A percentile compares a stretch with the other conserved stretches of the same genome.
phyloP scores from a whole-genome alignment of 1,140 invertebrate genomes.

The Euura saliciscinereae region DNA sequence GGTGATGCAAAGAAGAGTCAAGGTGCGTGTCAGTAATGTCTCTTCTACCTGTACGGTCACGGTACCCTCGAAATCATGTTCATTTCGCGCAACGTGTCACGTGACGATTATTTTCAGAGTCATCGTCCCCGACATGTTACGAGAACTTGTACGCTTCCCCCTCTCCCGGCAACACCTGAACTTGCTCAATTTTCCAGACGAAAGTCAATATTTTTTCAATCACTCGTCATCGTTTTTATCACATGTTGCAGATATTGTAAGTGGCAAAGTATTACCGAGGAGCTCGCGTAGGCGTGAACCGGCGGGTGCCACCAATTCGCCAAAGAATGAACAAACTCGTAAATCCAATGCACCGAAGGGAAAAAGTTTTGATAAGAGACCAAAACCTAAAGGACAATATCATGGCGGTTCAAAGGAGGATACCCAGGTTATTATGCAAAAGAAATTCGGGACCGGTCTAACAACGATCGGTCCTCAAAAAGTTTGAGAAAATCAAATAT shows the following conservation, averaged over 20 bases:
- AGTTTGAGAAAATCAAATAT: constrained; percentile 22
- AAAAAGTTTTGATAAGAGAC: constrained; percentile 75
- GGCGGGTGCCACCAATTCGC: constrained; percentile 54
- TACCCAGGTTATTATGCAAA: constrained; percentile 62
- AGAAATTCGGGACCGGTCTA: neutral
- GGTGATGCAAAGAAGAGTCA: constrained; percentile 73
- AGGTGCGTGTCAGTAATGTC: constrained; percentile 61
- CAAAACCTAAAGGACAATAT: constrained; percentile 71
- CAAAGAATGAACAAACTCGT: constrained; percentile 67
- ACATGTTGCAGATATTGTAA: constrained; percentile 60
- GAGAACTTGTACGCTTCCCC: no score
- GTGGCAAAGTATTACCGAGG: constrained; percentile 67
- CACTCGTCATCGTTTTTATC: no score
- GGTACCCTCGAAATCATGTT: no score
- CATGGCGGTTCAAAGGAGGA: constrained; percentile 73
- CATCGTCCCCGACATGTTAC: no score
- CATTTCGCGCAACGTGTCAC: no score
- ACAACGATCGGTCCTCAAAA: neutral
- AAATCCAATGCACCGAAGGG: constrained; percentile 68
- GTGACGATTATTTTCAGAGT: no score
- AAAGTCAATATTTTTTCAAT: no score
- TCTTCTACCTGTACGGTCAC: neutral
- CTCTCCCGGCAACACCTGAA: no score
- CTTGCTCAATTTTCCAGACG: neutral
- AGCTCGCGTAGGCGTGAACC: constrained; percentile 69